phyloP scores from a whole-genome alignment of 1,140 invertebrate genomes.

The Oppia nitens region DNA sequence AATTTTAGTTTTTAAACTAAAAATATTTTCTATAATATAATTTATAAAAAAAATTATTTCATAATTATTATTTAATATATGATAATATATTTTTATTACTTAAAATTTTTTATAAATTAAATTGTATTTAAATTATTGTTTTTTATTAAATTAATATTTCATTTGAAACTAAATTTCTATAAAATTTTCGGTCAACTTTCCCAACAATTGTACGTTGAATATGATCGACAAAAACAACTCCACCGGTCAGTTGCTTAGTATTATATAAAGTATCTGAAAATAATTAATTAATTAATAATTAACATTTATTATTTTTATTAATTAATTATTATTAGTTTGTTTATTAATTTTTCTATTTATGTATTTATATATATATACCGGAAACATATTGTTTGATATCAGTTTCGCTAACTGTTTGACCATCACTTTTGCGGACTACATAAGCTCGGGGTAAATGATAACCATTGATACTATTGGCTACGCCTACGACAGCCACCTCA shows the following conservation, averaged over 20 bases:
- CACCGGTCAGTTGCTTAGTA: conserved; percentile 7
- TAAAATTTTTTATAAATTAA: too few relatives aligned
- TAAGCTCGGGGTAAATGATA: conserved; percentile 6
- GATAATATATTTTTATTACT: too few relatives aligned
- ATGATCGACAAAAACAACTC: conserved; percentile 10
- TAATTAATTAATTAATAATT: neutral
- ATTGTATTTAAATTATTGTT: too few relatives aligned
- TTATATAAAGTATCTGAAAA: neutral
- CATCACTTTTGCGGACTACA: neutral
- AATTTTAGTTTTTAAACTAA: too few relatives aligned
- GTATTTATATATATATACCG: too few relatives aligned
- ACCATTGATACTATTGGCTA: neutral
- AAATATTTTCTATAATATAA: too few relatives aligned
- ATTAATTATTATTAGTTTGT: neutral
- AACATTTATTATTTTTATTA: neutral
- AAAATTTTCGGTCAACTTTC: conserved; percentile 12
- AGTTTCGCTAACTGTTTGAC: neutral
- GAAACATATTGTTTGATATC: conserved; percentile 1
- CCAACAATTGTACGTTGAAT: neutral
- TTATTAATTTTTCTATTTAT: too few relatives aligned
- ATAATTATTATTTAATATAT: too few relatives aligned
- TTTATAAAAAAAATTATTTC: too few relatives aligned
- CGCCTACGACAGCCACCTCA: neutral
- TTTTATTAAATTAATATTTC: too few relatives aligned
- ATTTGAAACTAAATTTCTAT: neutral